These are phyloP conservation scores for Chydorus sphaericus DNA, from an alignment of 2,888 invertebrate genomes.

Conservation along the genomic window DNA sequence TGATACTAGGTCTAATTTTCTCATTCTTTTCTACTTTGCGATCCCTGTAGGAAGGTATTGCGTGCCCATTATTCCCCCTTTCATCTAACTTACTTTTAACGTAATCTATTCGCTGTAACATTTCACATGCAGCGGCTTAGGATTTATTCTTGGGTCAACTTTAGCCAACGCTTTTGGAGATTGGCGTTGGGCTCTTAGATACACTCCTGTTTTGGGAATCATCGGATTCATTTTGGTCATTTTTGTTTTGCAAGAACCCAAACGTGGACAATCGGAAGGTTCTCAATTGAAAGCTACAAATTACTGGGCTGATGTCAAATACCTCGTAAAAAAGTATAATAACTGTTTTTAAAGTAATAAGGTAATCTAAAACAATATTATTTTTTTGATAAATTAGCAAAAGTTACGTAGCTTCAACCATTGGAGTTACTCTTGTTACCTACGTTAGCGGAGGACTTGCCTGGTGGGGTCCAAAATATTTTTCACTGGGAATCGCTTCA, in stretches of 20 bases:
- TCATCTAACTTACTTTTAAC: neutral
- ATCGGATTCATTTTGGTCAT: constrained; percentile 60
- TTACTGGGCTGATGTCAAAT: constrained; percentile 57
- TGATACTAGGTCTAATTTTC: constrained; percentile 75
- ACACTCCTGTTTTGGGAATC: constrained; percentile 75
- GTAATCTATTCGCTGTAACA: neutral
- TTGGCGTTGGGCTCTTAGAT: constrained; percentile 90
- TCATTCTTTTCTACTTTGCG: constrained; percentile 96
- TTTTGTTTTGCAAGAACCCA: constrained; percentile 58
- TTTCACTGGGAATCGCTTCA: constrained; percentile 54
- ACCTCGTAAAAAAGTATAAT: constrained; percentile 55
- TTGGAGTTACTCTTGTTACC: constrained; percentile 94
- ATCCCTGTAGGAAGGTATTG: constrained; percentile 92
- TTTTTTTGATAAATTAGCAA: constrained; percentile 39
- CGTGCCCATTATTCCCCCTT: no score
- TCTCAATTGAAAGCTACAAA: constrained; percentile 51
- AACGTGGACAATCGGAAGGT: constrained; percentile 67
- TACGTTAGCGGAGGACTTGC: constrained; percentile 92
- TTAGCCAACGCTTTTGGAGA: constrained; percentile 45
- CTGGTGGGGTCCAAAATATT: constrained; percentile 92
- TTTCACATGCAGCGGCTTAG: constrained; percentile 55
- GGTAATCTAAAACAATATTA: neutral
- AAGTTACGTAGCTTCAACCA: constrained; percentile 84
- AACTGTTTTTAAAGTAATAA: neutral
- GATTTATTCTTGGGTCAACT: constrained; percentile 87